Evolutionary conservation across 2,888 invertebrate genomes (phyloP), one percentile per base, ranked within the genome.

Genomic region (Elmis aenea): DNA sequence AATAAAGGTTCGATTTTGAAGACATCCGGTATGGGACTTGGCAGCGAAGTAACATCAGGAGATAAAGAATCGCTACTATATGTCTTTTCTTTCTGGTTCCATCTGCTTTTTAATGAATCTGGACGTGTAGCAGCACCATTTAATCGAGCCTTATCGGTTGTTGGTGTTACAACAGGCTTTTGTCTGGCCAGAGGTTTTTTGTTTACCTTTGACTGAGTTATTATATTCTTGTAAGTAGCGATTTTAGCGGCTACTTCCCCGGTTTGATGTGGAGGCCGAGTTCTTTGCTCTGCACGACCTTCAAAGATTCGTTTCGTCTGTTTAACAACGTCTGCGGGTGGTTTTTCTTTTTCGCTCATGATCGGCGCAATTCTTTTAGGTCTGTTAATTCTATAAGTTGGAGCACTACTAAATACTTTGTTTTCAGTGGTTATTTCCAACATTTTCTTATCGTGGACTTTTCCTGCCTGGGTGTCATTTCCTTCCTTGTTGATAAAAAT

Each of bases 291-390:
- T 6, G 79, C 77, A 1, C 76, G 72, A 25, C 75, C 74, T 64
- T 93, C 92, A 68, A 92, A 93, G 58, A 90, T 82, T 58, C 83
- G 79, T 44, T 90, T 76, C 8, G 89, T 84, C 42, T 88, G 83
- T 55, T 86, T 87, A 40, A 93, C 93, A 48, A 91, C 80, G 71
- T 93, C 92, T 1, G 85, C 84, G 10, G 92, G 91, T 2, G 93
- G 93, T 28, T 89, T 74, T 57, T 90, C 90, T 8, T 79, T 78
- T 48, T 83, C 84, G 52, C 79, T 79, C 55, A 84, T 73, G 26
- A 83, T 69, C 1, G 74, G 81, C 48, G 71, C 74, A 51, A 80
- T 74, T 54, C 76, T 76, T 54, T 82, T 75, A 48, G 77, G 74
- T 62, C 71, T 68, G 52, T 76, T 75, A 22, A 44, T 33, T 26